Evolutionary conservation across 2,113 vertebrate species (phyloP).

Genomic region (Xiphorhynchus elegans): DNA sequence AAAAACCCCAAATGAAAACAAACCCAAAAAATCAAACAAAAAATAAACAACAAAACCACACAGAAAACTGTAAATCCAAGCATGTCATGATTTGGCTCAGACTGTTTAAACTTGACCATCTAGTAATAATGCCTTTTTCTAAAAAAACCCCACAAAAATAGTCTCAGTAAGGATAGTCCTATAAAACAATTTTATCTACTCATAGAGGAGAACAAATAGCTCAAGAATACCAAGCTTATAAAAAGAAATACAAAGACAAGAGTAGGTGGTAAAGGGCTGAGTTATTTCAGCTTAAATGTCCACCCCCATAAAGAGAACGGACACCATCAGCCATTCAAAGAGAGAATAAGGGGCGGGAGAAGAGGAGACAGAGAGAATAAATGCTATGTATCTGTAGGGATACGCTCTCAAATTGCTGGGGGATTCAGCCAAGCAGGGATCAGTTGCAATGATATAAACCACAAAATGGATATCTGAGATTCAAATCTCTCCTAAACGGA

Average conservation of each 20-base stretch:
- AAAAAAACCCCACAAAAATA: neutral
- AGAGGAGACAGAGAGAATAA: neutral
- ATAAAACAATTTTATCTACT: neutral
- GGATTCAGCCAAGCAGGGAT: neutral
- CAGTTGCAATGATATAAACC: neutral
- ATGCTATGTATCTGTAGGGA: neutral
- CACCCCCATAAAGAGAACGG: neutral
- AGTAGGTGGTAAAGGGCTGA: neutral
- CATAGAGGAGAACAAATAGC: neutral
- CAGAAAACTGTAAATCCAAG: neutral
- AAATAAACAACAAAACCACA: neutral
- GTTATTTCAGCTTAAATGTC: neutral
- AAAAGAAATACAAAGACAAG: neutral
- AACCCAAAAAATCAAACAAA: neutral
- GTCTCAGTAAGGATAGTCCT: neutral
- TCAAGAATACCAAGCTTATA: neutral
- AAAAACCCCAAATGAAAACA: too few relatives aligned
- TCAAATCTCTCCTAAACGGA: neutral
- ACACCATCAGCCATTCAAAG: neutral
- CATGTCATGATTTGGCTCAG: accelerated
- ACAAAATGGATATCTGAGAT: neutral
- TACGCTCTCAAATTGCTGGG: neutral
- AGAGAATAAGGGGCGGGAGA: neutral
- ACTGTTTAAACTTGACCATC: neutral
- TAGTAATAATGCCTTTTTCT: neutral